Base-by-base conservation (phyloP, 2,113 vertebrate genomes). In the Gymnocephalus cernua region DNA sequence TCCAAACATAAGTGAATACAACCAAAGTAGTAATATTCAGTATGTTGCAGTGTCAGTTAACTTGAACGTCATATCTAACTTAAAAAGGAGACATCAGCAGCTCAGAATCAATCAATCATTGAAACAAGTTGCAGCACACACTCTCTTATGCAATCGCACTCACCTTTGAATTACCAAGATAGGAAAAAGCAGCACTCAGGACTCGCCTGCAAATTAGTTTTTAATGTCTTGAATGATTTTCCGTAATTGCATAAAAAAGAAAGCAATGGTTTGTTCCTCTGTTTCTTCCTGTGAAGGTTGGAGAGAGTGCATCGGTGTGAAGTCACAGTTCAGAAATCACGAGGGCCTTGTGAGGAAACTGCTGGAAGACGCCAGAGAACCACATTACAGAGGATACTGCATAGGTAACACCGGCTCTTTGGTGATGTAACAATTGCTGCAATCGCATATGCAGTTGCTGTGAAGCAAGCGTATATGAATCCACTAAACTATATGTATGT, bases 281-380 rank as follows among this genome's bases (percentile, higher is more conserved):
- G 69, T 64, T 27, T 75, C 21, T 62, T 45, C 54, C 75, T n/a
- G 53, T 78, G 69, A 74, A 96, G 95, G 94, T 87, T 96, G 95
- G 95, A 88, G 89, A 75, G 93, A 95, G 74, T 95, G 95, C 61
- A 23, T 50, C 3, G 92, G 90, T 16, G 93, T 95, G 23, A 95
- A 93, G 80, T 83, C 92, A 11, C 90, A 93, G 78, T 67, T 84
- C 74, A 90, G 89, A 72, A 92, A 90, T 76, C 90, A 93, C 0
- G 90, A 91, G 45, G 84, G 63, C n/a, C 83, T 91, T 0, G 86
- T 94, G 70, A 89, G 80, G 87, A 92, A 92, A 64, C 75, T 96
- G 73, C 89, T 95, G 83, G 92, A 94, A 56, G 93, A 95, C 44
- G 93, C 93, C 61, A 89, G 53, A 75, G 93, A 94, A 25, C 91